Percentiles rank a stretch among this genome's conserved stretches.
These are phyloP conservation scores for Muscicapa striata DNA, from an alignment of 2,797 vertebrate genomes.

Conservation along the genomic window DNA sequence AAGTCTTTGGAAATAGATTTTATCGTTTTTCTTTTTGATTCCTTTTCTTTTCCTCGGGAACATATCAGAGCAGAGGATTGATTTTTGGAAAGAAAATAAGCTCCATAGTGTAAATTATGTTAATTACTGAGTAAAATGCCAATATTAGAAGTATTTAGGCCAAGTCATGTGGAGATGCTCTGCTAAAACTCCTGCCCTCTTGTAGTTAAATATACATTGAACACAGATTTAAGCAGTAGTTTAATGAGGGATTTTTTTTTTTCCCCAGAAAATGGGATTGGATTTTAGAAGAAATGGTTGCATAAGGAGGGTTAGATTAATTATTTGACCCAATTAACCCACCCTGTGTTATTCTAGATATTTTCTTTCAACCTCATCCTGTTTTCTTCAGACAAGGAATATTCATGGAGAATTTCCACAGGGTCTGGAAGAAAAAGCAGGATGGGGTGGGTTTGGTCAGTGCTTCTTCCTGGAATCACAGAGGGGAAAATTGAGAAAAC, in stretches of 20 bases:
- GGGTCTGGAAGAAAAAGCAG: background rate
- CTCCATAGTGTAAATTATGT: background rate
- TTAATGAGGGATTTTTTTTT: background rate
- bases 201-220: background rate
- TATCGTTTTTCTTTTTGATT: background rate
- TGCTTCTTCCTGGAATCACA: background rate
- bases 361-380: background rate
- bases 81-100: constrained; percentile 5
- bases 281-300: background rate
- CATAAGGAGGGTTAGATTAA: background rate
- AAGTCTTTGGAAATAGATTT: constrained; percentile 1
- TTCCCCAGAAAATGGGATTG: background rate
- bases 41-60: background rate
- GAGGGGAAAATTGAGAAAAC: background rate
- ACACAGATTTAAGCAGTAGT: background rate
- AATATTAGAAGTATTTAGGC: background rate
- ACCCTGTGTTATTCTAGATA: background rate
- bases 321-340: background rate
- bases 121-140: constrained; percentile 9
- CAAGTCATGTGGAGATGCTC: background rate
- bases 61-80: background rate
- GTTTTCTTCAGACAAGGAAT: background rate
- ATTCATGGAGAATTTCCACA: rapidly evolving
- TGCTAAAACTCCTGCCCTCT: background rate
- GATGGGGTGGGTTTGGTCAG: background rate